Evolutionary conservation across 2,797 vertebrate genomes (phyloP).

Genomic region (Pampus argenteus): DNA sequence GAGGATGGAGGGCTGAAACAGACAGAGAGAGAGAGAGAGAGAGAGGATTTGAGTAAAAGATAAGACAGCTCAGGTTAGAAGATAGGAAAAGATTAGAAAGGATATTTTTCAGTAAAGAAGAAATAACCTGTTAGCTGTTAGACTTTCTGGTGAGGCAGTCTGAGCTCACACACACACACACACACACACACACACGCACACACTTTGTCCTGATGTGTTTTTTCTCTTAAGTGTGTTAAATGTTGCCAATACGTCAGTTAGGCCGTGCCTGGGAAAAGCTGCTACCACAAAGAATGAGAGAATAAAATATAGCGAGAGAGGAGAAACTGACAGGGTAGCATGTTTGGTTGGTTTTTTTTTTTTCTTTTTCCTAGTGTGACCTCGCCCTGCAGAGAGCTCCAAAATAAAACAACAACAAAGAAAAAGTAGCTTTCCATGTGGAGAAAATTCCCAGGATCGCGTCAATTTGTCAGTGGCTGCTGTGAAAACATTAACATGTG

Average conservation of each 20-base stretch:
- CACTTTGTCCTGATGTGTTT: constrained; percentile 10
- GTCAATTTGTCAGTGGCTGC: constrained; percentile 60
- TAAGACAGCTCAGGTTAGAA: constrained; percentile 12
- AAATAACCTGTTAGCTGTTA: neutral
- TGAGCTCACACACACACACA: neutral
- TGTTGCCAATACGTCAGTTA: constrained; percentile 61
- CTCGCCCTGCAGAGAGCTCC: constrained; percentile 68
- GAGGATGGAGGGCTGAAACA: constrained; percentile 3
- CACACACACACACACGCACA: neutral
- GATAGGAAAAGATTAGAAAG: constrained; percentile 30
- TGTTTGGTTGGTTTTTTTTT: no score
- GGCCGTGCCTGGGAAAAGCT: constrained; percentile 63
- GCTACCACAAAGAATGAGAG: constrained; percentile 22
- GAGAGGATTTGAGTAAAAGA: neutral
- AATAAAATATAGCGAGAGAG: neutral
- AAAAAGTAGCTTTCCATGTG: constrained; percentile 66
- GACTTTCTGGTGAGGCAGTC: neutral
- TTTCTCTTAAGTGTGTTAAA: constrained; percentile 50
- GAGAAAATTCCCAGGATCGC: constrained; percentile 58
- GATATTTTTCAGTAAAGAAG: constrained; percentile 3
- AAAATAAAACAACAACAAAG: constrained; percentile 55
- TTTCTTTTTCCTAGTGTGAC: constrained; percentile 52
- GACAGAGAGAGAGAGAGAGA: neutral
- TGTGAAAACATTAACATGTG: constrained; percentile 60
- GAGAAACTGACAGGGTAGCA: constrained; percentile 45